Evolutionary conservation across 2,888 invertebrate species (phyloP), one percentile per base, ranked within the genome.

Genomic region (Lutraria lutraria): DNA sequence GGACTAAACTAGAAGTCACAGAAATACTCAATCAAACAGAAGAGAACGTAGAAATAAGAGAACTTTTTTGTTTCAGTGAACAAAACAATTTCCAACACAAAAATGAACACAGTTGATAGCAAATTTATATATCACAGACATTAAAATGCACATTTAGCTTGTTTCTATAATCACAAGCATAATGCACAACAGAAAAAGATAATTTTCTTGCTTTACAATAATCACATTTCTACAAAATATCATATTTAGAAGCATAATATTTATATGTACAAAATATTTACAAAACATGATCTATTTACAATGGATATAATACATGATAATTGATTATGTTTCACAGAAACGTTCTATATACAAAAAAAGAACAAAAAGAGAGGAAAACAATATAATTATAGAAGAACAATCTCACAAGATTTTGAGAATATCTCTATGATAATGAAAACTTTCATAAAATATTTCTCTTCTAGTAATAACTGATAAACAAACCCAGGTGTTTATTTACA

Each of bases 91-190:
- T 31, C 76, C 13, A 76, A 76, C 76, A 76, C 76, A 76, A 76
- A 76, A 83, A 85, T 85, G 89, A 89, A 89, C 89, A 89, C 89
- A 89, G 82, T 89, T 83, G 29, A 82, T 81, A 81, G 54, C 68
- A 53, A 76, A 82, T 81, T 63, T 76, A 76, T n/a, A n/a, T 90
- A 90, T 90, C 90, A 90, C 90, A 90, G 90, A 88, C 87, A 83
- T 84, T 68, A 68, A 88, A 86, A 89, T 89, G 89, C 86, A 89
- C 89, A 60, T 60, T 60, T 54, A 79, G 87, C 86, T 84, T 72
- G 84, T 34, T 76, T 34, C 29, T 68, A 68, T 68, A 68, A 68
- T 68, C 25, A 68, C 63, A 68, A 68, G 63, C 63, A 68, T 68
- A 68, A n/a, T 68, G 63, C 25, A 68, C 63, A 68, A 68, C 63